These are phyloP conservation scores for Drosophila kepulauana DNA, from an alignment of 1,140 invertebrate genomes.

Conservation along the genomic window DNA sequence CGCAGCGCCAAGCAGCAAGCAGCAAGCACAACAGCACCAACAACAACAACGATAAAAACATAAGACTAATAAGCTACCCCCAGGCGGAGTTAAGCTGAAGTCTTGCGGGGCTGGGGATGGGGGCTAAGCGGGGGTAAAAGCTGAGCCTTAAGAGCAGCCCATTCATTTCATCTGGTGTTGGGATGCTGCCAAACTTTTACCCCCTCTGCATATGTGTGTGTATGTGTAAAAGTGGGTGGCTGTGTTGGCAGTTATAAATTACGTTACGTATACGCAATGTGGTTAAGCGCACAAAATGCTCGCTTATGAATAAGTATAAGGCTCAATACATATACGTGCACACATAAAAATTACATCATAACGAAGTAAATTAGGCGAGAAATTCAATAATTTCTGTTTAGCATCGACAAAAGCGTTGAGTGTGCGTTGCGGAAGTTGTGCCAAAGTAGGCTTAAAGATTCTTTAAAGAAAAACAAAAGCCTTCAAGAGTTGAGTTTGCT, in stretches of 20 bases:
- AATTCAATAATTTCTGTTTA: conserved; percentile 69
- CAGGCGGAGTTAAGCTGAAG: conserved; percentile 37
- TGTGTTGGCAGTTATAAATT: conserved; percentile 66
- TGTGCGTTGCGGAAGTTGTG: background rate
- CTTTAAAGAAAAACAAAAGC: background rate
- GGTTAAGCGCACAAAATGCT: conserved; percentile 65
- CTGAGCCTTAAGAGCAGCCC: conserved; percentile 5
- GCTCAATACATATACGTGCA: conserved; percentile 11
- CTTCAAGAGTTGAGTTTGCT: background rate
- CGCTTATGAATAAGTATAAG: conserved; percentile 69
- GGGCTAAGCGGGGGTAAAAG: background rate
- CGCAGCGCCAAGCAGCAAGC: conserved; percentile 20
- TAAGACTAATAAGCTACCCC: conserved; percentile 53
- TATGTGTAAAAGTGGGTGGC: background rate
- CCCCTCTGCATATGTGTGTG: background rate
- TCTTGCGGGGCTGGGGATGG: background rate
- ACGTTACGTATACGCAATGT: conserved; percentile 77
- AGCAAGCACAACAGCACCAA: too few species aligned
- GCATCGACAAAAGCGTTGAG: background rate
- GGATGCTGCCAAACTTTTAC: conserved; percentile 45
- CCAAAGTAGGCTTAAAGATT: background rate
- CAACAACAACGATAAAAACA: conserved; percentile 25
- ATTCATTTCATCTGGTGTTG: conserved; percentile 43
- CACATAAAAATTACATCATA: conserved; percentile 45
- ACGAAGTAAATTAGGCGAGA: conserved; percentile 72